These are phyloP conservation scores for Pygocentrus nattereri DNA, from an alignment of 2,797 vertebrate genomes.

Conservation along the genomic window DNA sequence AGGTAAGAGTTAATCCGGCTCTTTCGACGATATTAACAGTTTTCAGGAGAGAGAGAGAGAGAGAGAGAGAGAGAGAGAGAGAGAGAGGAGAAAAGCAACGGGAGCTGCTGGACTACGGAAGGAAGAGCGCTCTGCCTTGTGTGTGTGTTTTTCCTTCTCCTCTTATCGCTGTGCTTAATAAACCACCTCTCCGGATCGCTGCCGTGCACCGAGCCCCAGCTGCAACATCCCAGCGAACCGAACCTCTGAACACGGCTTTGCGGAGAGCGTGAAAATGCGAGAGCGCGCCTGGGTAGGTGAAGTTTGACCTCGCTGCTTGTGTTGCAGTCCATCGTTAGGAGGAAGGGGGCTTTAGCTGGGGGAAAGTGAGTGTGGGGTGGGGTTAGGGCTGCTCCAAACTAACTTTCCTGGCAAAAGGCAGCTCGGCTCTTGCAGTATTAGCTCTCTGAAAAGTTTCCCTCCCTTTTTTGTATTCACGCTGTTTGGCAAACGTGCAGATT, in stretches of 20 bases:
- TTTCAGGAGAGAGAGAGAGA: constrained; percentile 24
- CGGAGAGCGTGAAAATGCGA: constrained; percentile 34
- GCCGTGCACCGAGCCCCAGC: constrained; percentile 59
- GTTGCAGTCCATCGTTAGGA: neutral
- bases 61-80: neutral
- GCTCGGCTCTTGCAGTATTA: constrained; percentile 81
- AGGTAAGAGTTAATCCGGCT: constrained; percentile 85
- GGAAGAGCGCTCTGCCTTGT: constrained; percentile 61
- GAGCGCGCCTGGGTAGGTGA: constrained; percentile 25
- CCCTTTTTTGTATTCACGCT: neutral
- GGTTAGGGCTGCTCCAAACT: constrained; percentile 78
- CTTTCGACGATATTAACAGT: constrained; percentile 67
- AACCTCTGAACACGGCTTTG: neutral
- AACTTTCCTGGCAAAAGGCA: constrained; percentile 83
- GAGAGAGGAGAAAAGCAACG: constrained; percentile 52
- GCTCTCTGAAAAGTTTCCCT: constrained; percentile 78
- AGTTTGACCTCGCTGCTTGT: constrained; percentile 46
- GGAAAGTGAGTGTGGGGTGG: constrained; percentile 74
- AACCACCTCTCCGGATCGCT: constrained; percentile 49
- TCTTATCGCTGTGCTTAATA: constrained; percentile 13
- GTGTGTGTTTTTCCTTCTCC: constrained; percentile 30
- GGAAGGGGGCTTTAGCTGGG: constrained; percentile 52
- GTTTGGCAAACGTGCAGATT: constrained; percentile 58
- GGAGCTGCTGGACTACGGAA: constrained; percentile 63
- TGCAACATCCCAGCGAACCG: neutral